Percentiles rank a stretch among this genome's conserved stretches.
phyloP scores from a whole-genome alignment of 2,113 vertebrate genomes.

The Podocnemis expansa region DNA sequence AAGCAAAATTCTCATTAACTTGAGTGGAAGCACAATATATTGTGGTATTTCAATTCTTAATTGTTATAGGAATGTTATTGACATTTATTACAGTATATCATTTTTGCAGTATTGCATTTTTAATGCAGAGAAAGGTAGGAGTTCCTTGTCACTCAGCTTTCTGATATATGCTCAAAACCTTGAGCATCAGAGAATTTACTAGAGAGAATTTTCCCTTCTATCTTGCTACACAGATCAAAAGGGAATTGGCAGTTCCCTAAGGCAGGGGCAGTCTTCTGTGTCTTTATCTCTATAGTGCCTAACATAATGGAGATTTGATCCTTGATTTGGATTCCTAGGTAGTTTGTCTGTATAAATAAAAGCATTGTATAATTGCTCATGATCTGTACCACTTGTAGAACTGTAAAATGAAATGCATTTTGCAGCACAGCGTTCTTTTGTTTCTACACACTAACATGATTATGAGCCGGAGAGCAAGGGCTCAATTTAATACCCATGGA shows the following conservation, averaged over 20 bases:
- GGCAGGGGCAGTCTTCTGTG: background rate
- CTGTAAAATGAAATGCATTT: slow-evolving; percentile 40
- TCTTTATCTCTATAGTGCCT: background rate
- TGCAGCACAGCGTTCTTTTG: background rate
- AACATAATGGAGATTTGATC: background rate
- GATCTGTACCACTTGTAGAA: fast-evolving
- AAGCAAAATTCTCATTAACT: background rate
- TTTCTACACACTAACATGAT: background rate
- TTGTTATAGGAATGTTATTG: background rate
- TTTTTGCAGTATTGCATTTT: background rate
- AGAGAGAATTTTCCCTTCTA: background rate
- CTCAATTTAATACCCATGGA: background rate
- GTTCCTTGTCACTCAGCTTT: background rate
- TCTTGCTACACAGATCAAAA: background rate
- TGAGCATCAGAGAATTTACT: background rate
- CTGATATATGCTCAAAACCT: background rate
- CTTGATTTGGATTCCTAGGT: background rate
- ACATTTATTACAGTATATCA: background rate
- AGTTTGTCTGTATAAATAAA: background rate
- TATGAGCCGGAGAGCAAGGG: background rate
- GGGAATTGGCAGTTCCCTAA: background rate
- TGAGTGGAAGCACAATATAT: background rate
- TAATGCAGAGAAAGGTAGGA: background rate
- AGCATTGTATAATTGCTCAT: background rate
- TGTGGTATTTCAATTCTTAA: background rate